Percentiles rank a stretch among this genome's conserved stretches.
These are phyloP conservation scores for Dione juno DNA, from an alignment of 2,888 invertebrate genomes.

Conservation along the genomic window DNA sequence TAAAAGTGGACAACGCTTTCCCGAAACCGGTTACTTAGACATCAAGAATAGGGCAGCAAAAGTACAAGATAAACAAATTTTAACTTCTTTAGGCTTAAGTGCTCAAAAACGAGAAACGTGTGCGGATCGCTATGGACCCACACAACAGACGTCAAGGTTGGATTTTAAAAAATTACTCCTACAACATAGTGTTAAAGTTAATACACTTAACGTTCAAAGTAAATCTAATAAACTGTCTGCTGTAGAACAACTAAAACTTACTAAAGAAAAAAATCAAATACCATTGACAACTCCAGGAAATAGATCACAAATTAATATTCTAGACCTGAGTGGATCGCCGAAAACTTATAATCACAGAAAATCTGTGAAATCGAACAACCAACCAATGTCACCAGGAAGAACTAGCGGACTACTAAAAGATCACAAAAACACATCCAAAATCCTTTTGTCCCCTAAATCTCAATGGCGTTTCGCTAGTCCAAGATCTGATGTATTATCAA, in stretches of 20 bases:
- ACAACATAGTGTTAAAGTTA: slow-evolving; percentile 88
- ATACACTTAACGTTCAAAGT: slow-evolving; percentile 78
- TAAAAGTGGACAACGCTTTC: slow-evolving; percentile 75
- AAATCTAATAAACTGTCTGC: slow-evolving; percentile 88
- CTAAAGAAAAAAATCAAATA: slow-evolving; percentile 80
- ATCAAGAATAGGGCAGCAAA: slow-evolving; percentile 86
- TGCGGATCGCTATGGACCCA: slow-evolving; percentile 85
- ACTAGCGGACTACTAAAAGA: slow-evolving; percentile 77
- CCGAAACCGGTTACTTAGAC: slow-evolving; percentile 86
- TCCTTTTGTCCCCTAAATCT: slow-evolving; percentile 87
- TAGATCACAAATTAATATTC: slow-evolving; percentile 84
- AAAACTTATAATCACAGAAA: slow-evolving; percentile 87
- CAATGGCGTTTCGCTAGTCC: slow-evolving; percentile 89
- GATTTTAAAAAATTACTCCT: slow-evolving; percentile 92
- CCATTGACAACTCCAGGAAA: slow-evolving; percentile 62
- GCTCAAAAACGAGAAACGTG: slow-evolving; percentile 76
- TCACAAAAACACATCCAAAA: slow-evolving; percentile 84
- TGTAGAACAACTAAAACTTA: slow-evolving; percentile 90
- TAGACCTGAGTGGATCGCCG: slow-evolving; percentile 88
- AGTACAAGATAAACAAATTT: slow-evolving; percentile 73
- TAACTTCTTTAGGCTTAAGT: slow-evolving; percentile 53
- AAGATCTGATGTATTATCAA: slow-evolving; percentile 92
- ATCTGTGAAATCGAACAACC: slow-evolving; percentile 77
- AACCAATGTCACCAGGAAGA: slow-evolving; percentile 82
- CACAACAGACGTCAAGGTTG: slow-evolving; percentile 89